These are phyloP conservation scores for Zaprionus lineosus DNA, from an alignment of 2,888 invertebrate species.

Conservation along the genomic window DNA sequence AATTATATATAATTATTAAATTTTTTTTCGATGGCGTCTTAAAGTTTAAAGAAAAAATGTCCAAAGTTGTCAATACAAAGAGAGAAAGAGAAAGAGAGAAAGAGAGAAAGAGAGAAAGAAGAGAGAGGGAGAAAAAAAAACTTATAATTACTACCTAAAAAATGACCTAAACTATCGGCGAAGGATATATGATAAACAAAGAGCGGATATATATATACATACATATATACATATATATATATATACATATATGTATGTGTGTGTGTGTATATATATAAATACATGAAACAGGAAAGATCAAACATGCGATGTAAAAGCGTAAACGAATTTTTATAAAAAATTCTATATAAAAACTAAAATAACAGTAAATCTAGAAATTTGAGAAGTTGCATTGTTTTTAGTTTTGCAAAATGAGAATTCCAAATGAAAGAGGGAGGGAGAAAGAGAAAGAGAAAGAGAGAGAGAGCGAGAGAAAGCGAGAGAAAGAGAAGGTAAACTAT, in stretches of 20 bases:
- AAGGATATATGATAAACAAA: conserved; percentile 4
- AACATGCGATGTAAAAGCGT: conserved; percentile 32
- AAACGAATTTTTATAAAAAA: conserved; percentile 71
- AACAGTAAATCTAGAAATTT: conserved; percentile 43
- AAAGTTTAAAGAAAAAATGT: conserved; percentile 57
- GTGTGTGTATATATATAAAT: background rate
- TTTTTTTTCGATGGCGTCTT: conserved; percentile 29
- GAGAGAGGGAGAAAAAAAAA: too few relatives aligned
- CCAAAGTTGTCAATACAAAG: conserved; percentile 74
- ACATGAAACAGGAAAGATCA: conserved; percentile 7
- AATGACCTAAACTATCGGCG: conserved; percentile 18
- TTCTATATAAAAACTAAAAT: conserved; percentile 42
- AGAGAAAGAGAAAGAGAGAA: conserved; percentile 26
- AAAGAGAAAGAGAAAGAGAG: background rate
- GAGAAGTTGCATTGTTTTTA: conserved; percentile 35
- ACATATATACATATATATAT: conserved; percentile 24
- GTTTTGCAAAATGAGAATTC: conserved; percentile 54
- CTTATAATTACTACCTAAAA: conserved; percentile 18
- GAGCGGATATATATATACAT: conserved; percentile 25
- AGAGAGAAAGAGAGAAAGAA: background rate
- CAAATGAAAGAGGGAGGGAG: conserved; percentile 43
- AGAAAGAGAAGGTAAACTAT: background rate
- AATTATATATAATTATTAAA: conserved; percentile 27
- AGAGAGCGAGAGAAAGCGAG: conserved; percentile 1
- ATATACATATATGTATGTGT: conserved; percentile 33